Percentiles rank a stretch among this genome's conserved stretches.
These are phyloP conservation scores for Theristus sp. DNA, from an alignment of 2,888 invertebrate genomes.

Conservation along the genomic window DNA sequence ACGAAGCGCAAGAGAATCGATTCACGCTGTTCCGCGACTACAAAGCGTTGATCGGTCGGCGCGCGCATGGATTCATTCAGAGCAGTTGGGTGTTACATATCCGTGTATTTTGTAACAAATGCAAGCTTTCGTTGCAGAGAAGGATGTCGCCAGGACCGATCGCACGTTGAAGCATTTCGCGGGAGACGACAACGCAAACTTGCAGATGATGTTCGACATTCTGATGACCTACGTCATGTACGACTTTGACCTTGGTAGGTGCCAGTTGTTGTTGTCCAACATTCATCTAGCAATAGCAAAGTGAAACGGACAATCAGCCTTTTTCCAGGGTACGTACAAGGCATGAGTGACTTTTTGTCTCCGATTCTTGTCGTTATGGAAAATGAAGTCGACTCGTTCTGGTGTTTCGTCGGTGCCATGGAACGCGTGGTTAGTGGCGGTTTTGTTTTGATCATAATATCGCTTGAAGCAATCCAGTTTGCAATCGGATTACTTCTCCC, in stretches of 20 bases:
- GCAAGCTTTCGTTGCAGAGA: constrained; percentile 44
- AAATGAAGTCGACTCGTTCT: constrained; percentile 88
- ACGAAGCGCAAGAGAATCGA: constrained; percentile 60
- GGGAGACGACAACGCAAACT: constrained; percentile 78
- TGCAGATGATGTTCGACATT: constrained; percentile 65
- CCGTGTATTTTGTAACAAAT: not conserved
- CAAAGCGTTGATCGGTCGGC: constrained; percentile 61
- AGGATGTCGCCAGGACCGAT: constrained; percentile 90
- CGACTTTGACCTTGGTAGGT: constrained; percentile 70
- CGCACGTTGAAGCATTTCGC: constrained; percentile 69
- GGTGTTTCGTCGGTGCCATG: constrained; percentile 98
- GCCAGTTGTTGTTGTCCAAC: too few species aligned
- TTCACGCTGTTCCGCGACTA: constrained; percentile 72
- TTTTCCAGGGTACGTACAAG: constrained; percentile 48
- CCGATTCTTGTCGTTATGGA: constrained; percentile 71
- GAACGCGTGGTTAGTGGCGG: constrained; percentile 58
- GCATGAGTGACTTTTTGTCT: constrained; percentile 90
- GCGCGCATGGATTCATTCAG: too few species aligned
- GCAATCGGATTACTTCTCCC: too few species aligned
- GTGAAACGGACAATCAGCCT: too few species aligned
- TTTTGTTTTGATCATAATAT: too few species aligned
- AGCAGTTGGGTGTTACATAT: not conserved
- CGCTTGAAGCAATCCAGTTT: too few species aligned
- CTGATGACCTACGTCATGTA: constrained; percentile 97
- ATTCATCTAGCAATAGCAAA: too few species aligned